phyloP scores from a whole-genome alignment of 2,888 invertebrate species.

The Melikaiella ostensackeni region DNA sequence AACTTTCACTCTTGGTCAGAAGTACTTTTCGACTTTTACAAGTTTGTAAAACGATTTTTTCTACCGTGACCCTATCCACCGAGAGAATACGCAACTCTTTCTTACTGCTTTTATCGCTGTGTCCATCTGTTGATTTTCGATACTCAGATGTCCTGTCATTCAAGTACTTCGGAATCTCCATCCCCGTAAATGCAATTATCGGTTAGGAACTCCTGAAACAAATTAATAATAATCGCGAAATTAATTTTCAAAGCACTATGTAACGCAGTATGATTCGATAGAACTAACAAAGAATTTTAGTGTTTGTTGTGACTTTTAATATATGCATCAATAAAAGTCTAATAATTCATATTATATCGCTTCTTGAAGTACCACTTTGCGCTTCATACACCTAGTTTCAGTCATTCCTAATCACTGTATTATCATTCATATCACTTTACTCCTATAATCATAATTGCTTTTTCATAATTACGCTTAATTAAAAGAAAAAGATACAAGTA shows the following conservation, averaged over 20 bases:
- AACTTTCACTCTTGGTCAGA: slow-evolving; percentile 62
- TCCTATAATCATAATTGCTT: background rate
- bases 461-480: background rate
- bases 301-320: no score
- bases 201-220: slow-evolving; percentile 52
- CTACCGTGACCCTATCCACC: slow-evolving; percentile 65
- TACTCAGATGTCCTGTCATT: slow-evolving; percentile 16
- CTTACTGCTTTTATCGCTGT: slow-evolving; percentile 28
- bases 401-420: no score
- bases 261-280: no score
- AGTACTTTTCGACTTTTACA: slow-evolving; percentile 60
- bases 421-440: background rate
- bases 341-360: no score
- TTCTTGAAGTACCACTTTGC: no score
- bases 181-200: slow-evolving; percentile 43
- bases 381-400: no score
- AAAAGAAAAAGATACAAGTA: background rate
- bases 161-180: slow-evolving; percentile 51
- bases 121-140: slow-evolving; percentile 16
- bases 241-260: background rate
- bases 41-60: slow-evolving; percentile 63
- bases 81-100: slow-evolving; percentile 58
- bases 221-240: background rate
- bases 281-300: no score
- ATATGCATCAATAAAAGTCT: no score